Evolutionary conservation across 1,140 invertebrate species (phyloP).

Genomic region (Conus betulinus): DNA sequence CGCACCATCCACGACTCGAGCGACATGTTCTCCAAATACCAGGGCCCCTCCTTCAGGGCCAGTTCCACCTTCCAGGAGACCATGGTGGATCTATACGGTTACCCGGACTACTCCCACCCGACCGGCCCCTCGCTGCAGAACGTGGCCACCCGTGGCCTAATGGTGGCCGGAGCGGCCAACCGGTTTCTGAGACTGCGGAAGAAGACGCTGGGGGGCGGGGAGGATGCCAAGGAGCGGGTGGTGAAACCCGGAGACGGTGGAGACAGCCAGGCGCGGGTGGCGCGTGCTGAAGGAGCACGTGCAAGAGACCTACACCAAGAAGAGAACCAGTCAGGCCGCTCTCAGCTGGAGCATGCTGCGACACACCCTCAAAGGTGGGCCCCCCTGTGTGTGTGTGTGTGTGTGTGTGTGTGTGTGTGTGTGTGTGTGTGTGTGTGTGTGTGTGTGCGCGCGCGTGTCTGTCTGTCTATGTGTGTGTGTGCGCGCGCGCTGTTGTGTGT

Average conservation of each 20-base stretch:
- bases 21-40: slow-evolving; percentile 42
- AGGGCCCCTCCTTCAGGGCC: slow-evolving; percentile 47
- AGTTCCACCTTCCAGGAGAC: slow-evolving; percentile 57
- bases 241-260: slow-evolving; percentile 35
- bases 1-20: slow-evolving; percentile 50
- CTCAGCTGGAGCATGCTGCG: slow-evolving; percentile 55
- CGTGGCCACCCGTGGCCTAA: slow-evolving; percentile 33
- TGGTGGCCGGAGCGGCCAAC: slow-evolving; percentile 41
- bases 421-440: background rate
- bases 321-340: slow-evolving; percentile 43
- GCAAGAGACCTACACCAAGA: slow-evolving; percentile 45
- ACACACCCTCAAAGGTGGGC: slow-evolving; percentile 40
- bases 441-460: background rate
- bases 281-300: slow-evolving; percentile 50
- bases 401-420: slow-evolving; percentile 10
- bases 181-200: slow-evolving; percentile 40
- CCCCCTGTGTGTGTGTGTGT: background rate
- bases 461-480: background rate
- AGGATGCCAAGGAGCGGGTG: background rate
- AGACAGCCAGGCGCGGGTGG: slow-evolving; percentile 57
- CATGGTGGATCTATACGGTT: slow-evolving; percentile 58
- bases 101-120: slow-evolving; percentile 52
- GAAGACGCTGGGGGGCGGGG: background rate
- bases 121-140: background rate
- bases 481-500: no score